Conservation (phyloP, 2,113 vertebrate species). For the Eurystomus gularis region DNA sequence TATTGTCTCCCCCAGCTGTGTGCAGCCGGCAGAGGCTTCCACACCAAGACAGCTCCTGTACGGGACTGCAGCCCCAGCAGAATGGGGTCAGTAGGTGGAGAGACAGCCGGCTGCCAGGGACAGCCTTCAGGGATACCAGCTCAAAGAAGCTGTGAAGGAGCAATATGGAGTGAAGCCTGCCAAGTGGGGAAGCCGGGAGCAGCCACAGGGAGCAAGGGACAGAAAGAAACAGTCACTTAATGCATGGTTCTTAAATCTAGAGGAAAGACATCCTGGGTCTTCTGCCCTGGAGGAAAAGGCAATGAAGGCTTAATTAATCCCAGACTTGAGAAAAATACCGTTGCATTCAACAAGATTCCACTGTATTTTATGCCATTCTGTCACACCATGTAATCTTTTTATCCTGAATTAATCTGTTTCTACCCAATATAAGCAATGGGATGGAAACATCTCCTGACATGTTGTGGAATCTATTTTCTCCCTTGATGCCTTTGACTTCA, state of each 20-base stretch:
- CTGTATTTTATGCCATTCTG: background rate
- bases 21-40: background rate
- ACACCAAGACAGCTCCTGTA: accelerated
- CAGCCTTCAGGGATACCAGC: background rate
- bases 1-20: background rate
- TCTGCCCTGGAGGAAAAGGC: background rate
- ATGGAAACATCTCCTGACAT: background rate
- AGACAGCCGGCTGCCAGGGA: background rate
- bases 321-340: background rate
- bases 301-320: background rate
- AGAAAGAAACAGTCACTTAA: background rate
- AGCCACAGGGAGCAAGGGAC: background rate
- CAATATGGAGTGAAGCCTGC: background rate
- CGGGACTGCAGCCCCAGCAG: background rate
- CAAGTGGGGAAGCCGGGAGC: background rate
- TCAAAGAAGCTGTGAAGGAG: background rate
- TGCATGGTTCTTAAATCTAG: background rate
- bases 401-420: background rate
- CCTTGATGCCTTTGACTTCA: background rate
- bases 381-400: background rate
- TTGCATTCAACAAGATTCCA: background rate
- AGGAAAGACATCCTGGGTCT: background rate
- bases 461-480: background rate
- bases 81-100: background rate
- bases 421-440: background rate